A percentile compares a stretch with the other conserved stretches of the same genome.
These are phyloP conservation scores for Liolophura sinensis DNA, from an alignment of 1,140 invertebrate genomes.

Conservation along the genomic window DNA sequence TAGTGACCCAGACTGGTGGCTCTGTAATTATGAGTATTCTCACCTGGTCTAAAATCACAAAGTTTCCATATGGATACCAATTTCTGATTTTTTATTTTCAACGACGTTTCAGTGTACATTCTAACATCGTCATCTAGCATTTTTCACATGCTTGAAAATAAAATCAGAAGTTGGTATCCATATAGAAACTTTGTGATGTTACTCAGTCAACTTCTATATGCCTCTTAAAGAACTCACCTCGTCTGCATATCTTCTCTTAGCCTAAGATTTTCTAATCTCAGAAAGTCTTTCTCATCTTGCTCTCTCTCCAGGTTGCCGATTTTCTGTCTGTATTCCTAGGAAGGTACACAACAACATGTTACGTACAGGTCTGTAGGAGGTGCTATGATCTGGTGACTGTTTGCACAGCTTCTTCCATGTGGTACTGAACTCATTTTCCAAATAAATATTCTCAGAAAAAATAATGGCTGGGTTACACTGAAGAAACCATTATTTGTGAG, in stretches of 20 bases:
- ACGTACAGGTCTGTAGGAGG: neutral
- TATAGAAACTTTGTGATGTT: no score
- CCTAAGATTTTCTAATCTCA: conserved; percentile 41
- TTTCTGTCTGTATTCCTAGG: conserved; percentile 42
- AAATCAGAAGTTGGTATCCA: neutral
- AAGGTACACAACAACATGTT: conserved; percentile 4
- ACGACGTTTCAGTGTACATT: neutral
- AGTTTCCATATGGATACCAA: neutral
- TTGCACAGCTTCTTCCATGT: no score
- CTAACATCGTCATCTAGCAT: neutral
- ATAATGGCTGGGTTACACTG: no score
- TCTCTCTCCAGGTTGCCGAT: conserved; percentile 32
- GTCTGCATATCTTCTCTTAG: conserved; percentile 49
- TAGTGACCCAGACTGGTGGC: no score
- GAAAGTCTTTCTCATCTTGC: conserved; percentile 37
- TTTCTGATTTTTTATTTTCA: neutral
- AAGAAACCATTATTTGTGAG: no score
- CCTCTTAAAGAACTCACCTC: conserved; percentile 23
- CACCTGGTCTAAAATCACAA: neutral
- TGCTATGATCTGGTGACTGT: neutral
- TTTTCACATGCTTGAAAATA: neutral
- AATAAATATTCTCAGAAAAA: no score
- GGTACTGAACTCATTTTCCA: no score
- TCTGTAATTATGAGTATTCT: no score
- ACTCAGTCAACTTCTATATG: neutral